phyloP scores from a whole-genome alignment of 92 coral and sea anemone genomes.

The Umimayanthus kanabou region DNA sequence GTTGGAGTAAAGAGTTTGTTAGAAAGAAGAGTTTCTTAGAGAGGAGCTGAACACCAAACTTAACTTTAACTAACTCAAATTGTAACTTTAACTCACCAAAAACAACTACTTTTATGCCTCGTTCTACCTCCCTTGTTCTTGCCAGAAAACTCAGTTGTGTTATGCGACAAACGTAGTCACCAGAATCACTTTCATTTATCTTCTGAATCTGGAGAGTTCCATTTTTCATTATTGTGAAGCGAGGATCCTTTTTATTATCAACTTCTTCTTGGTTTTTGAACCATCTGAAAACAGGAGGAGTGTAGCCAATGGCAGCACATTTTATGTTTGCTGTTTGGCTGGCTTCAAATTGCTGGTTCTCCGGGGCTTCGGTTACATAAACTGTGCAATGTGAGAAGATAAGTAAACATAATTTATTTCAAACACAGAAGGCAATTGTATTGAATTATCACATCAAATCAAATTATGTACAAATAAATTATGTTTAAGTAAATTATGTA shows the following conservation, averaged over 20 bases:
- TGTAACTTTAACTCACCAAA: slow-evolving; percentile 51
- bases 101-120: slow-evolving; percentile 60
- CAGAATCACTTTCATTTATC: slow-evolving; percentile 64
- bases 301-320: slow-evolving; percentile 75
- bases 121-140: slow-evolving; percentile 66
- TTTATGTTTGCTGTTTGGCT: slow-evolving; percentile 48
- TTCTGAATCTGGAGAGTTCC: slow-evolving; percentile 65
- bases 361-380: slow-evolving; percentile 64
- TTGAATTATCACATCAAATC: no score
- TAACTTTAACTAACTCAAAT: neutral
- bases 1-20: neutral
- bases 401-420: neutral
- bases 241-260: slow-evolving; percentile 35
- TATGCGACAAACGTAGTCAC: slow-evolving; percentile 69
- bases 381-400: slow-evolving; percentile 44
- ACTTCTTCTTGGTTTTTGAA: slow-evolving; percentile 54
- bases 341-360: slow-evolving; percentile 54
- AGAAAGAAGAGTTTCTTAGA: neutral
- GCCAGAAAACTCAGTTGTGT: slow-evolving; percentile 62
- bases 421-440: no score
- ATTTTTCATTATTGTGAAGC: slow-evolving; percentile 56
- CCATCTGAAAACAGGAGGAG: slow-evolving; percentile 69
- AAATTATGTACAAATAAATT: no score
- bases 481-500: no score
- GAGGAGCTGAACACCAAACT: neutral